A percentile compares a stretch with the other conserved stretches of the same genome.
phyloP scores from a whole-genome alignment of 2,113 vertebrate species.

The Atrichornis clamosus region DNA sequence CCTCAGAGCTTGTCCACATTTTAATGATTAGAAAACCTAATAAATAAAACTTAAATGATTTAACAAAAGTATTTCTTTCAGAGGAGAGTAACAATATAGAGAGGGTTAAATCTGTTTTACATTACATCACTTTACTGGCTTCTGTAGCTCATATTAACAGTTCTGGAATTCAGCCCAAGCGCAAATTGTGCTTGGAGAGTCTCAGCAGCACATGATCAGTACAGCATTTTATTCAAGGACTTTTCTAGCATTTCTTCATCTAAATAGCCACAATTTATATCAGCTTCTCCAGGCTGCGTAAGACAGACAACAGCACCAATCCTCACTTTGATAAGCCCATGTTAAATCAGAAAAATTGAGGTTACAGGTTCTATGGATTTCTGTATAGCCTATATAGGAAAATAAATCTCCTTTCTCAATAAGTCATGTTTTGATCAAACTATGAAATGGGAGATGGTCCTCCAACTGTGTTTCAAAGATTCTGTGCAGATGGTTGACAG shows the following conservation, averaged over 20 bases:
- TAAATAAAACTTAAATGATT: neutral
- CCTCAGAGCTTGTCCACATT: neutral
- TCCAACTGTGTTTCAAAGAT: neutral
- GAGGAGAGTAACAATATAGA: neutral
- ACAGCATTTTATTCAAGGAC: constrained; percentile 1
- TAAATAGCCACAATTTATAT: neutral
- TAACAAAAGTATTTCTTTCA: neutral
- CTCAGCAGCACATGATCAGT: constrained; percentile 33
- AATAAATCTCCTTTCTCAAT: neutral
- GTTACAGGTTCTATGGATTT: neutral
- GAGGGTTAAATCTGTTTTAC: constrained; percentile 42
- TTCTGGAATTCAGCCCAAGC: constrained; percentile 44
- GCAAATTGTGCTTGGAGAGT: constrained; percentile 60
- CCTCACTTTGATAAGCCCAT: neutral
- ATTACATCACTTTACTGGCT: constrained; percentile 57
- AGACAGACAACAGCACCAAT: neutral
- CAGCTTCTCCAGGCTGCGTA: neutral
- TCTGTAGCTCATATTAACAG: constrained; percentile 46
- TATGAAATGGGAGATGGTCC: neutral
- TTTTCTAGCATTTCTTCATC: constrained; percentile 34
- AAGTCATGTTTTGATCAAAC: neutral
- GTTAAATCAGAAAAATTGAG: neutral
- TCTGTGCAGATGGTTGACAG: neutral
- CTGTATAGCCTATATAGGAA: neutral
- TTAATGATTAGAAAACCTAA: neutral